Evolutionary conservation across 2,888 invertebrate genomes (phyloP), one percentile per base, ranked within the genome.

Genomic region (Heliothis peltigera): DNA sequence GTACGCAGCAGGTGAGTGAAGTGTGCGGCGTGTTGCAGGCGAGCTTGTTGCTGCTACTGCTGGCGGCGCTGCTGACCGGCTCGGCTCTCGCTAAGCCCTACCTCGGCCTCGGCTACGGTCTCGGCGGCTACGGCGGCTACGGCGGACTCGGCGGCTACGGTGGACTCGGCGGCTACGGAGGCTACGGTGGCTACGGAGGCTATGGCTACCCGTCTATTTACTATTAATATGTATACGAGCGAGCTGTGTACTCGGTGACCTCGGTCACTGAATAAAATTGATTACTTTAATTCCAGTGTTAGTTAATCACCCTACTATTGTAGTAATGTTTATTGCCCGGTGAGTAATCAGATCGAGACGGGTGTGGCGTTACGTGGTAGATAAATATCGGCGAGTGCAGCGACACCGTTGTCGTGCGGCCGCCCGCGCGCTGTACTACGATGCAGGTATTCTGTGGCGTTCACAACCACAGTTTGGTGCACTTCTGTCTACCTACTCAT

Each of bases 321-420:
- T n/a, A 28, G 25, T 39, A 32, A 19, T 47, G 17, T 59, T 39
- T 48, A 51, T 12, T n/a, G 53, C n/a, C 21, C 47, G 35, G 46
- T 5, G 39, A 43, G 51, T 42, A 57, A 74, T 74, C 73, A 53
- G 77, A 72, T 72, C 19, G 49, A 77, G 63, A 78, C 75, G 46
- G 60, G 51, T 25, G 21, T 35, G 18, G 48, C 64, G 21, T 44
- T 42, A 43, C 28, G 54, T 18, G 4, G 42, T 44, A 4, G 75
- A 75, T 74, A 64, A 64, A 19, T 46, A 47, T 65, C 70, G 32
- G 55, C 28, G 22, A 47, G 52, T 59, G 70, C 70, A 58, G 55
- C 17, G 57, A 35, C 62, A 43, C 22, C 35, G 60, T 46, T 32
- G 44, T 0, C 32, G 46, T 25, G 52, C n/a, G 19, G 42, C 7